Base-by-base conservation (phyloP, 92 coral and sea anemone genomes). In the Montipora capitata region DNA sequence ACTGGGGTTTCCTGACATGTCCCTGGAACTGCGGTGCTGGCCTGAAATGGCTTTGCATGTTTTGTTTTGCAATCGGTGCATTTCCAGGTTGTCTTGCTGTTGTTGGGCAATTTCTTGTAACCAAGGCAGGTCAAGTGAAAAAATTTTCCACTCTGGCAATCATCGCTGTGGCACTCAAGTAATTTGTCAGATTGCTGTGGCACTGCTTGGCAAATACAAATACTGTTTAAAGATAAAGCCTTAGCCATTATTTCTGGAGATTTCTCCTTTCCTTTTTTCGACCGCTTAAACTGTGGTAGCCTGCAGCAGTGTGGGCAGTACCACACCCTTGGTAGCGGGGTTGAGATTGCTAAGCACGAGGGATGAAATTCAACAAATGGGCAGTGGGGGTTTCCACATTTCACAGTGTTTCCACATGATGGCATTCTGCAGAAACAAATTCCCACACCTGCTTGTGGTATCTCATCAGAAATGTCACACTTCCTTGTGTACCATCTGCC, bases 401-500 rank as follows among this genome's bases (percentile, higher is more conserved):
- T 20, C 27, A 20, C 27, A 0, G 27, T 20, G 27, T 20, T 20
- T 20, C 27, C 27, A 20, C 27, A 20, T 20, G 27, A 20, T 20
- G 52, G 52, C 42, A 80, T 85, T 83, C 89, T 88, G 84, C 95
- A 92, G 57, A 87, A 92, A 78, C 95, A 92, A 40, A 87, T 78
- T 78, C 83, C 40, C 42, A 6, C 71, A 78, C 83, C 72, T 78
- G 83, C 72, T 78, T 78, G 72, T 40, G 83, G 83, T 13, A 63
- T 78, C 72, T 72, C 78, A 68, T 78, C 72, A 68, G 54, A 41
- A 35, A 68, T 68, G 4, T 68, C 73, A 41, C 81, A 84, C 80
- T 76, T 76, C 54, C 94, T 86, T 48, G 92, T 63, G 91, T 89
- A 94, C 95, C 94, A 87, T 56, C 95, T 80, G 68, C 93, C 95